Percentiles rank a stretch among this genome's conserved stretches.
Evolutionary conservation across 2,888 invertebrate genomes (phyloP).

Genomic region (Drosophila kokeensis): DNA sequence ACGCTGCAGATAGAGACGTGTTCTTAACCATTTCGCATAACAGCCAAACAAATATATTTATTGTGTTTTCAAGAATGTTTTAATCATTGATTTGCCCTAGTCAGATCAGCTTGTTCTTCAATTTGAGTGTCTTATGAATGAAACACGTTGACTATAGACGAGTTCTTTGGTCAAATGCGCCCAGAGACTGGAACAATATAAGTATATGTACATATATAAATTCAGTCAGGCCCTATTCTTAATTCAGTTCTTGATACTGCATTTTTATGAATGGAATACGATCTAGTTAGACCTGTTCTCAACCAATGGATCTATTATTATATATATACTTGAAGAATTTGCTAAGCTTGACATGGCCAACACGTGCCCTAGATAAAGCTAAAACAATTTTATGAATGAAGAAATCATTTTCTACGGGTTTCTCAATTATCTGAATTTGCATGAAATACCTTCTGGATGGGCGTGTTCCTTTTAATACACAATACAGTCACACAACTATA

Average conservation of each 20-base stretch:
- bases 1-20: constrained; percentile 7
- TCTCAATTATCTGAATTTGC: neutral
- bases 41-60: constrained; percentile 1
- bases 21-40: neutral
- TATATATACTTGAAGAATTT: neutral
- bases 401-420: neutral
- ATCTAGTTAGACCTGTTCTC: constrained; percentile 1
- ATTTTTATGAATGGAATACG: constrained; percentile 1
- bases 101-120: neutral
- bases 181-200: neutral
- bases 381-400: constrained; percentile 5
- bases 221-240: neutral
- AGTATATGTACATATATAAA: neutral
- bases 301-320: neutral
- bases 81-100: constrained; percentile 11
- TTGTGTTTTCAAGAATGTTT: constrained; percentile 11
- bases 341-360: neutral
- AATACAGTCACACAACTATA: constrained; percentile 11
- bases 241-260: neutral
- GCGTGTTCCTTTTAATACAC: constrained; percentile 13
- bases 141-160: neutral
- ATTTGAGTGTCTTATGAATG: constrained; percentile 5
- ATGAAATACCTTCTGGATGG: constrained; percentile 26
- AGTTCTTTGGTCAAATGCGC: neutral
- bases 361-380: neutral